These are phyloP conservation scores for Clanis bilineata DNA, from an alignment of 2,888 invertebrate species.

Conservation along the genomic window DNA sequence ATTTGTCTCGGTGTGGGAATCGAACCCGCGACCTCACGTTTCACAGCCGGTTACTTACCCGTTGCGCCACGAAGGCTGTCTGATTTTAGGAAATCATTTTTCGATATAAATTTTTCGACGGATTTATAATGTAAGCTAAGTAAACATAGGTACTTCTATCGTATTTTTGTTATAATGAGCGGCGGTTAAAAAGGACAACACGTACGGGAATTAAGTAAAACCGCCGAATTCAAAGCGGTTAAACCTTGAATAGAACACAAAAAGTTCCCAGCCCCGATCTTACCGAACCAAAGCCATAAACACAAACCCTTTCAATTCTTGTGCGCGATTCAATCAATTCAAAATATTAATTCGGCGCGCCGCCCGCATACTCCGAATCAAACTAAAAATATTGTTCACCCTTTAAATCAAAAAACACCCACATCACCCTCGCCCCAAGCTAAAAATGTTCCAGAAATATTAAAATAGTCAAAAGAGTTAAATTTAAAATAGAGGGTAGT, in stretches of 20 bases:
- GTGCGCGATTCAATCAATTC: conserved; percentile 43
- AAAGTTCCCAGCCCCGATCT: conserved; percentile 16
- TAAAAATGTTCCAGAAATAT: conserved; percentile 76
- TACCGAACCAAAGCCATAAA: conserved; percentile 24
- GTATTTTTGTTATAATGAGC: neutral
- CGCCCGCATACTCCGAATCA: conserved; percentile 60
- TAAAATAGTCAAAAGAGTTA: conserved; percentile 82
- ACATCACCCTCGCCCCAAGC: conserved; percentile 68
- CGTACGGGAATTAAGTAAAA: neutral
- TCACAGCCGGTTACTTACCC: too few relatives aligned
- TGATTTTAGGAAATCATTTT: too few relatives aligned
- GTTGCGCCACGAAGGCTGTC: too few relatives aligned
- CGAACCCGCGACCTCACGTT: too few relatives aligned
- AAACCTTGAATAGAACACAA: conserved; percentile 15
- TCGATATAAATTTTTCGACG: too few relatives aligned
- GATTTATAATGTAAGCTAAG: too few relatives aligned
- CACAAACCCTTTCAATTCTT: conserved; percentile 18
- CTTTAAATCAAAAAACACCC: conserved; percentile 62
- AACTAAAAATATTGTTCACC: conserved; percentile 59
- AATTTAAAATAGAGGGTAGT: conserved; percentile 75
- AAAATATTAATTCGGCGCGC: conserved; percentile 52
- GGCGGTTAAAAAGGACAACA: neutral
- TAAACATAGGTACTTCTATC: neutral
- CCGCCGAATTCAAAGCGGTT: neutral
- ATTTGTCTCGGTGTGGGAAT: too few relatives aligned